A percentile compares a stretch with the other conserved stretches of the same genome.
These are phyloP conservation scores for Otolemur crassicaudatus DNA, from an alignment of 2,797 vertebrate genomes.

Conservation along the genomic window DNA sequence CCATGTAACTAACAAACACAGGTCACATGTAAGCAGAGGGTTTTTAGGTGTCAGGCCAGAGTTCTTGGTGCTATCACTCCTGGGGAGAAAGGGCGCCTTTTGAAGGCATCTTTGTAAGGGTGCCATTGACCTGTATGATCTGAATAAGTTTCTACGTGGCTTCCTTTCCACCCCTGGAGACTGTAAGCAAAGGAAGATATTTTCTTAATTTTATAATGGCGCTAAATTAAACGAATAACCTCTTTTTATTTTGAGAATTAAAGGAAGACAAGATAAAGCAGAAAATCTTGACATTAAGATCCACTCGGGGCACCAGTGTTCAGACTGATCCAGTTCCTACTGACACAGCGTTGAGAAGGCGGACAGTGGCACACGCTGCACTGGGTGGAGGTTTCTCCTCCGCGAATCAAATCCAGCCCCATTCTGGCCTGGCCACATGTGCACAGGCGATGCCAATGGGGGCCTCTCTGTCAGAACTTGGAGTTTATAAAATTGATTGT, in stretches of 20 bases:
- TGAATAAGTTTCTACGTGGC: neutral
- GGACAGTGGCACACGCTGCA: neutral
- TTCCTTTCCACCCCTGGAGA: neutral
- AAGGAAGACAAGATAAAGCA: neutral
- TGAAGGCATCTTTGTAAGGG: neutral
- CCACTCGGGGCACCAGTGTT: neutral
- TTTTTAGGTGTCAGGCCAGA: neutral
- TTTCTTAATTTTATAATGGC: neutral
- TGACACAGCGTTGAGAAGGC: neutral
- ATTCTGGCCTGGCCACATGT: neutral
- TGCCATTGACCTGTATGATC: neutral
- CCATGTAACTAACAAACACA: constrained; percentile 9
- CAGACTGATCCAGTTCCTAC: neutral
- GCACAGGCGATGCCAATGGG: neutral
- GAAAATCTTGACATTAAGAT: neutral
- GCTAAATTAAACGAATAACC: neutral
- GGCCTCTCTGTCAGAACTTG: neutral
- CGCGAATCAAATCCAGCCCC: neutral
- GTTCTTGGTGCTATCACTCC: neutral
- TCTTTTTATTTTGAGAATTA: constrained; percentile 11
- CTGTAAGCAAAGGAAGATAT: neutral
- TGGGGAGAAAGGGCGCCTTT: neutral
- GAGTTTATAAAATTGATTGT: constrained; percentile 23
- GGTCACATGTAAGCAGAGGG: neutral
- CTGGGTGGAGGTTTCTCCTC: neutral